Evolutionary conservation across 2,113 vertebrate species (phyloP).

Genomic region (Oncorhynchus masou): DNA sequence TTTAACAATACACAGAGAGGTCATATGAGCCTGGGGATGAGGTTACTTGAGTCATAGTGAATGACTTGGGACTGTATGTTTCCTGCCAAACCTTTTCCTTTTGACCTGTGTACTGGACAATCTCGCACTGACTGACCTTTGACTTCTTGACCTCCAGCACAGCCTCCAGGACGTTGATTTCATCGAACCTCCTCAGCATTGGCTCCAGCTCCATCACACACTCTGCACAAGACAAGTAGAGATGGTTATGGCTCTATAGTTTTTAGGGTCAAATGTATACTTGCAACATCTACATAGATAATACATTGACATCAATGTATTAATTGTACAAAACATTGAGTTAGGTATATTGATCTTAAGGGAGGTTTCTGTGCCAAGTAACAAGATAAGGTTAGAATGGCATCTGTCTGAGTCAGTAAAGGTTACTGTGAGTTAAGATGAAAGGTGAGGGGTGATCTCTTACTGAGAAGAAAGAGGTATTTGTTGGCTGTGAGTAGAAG

Average conservation of each 20-base stretch:
- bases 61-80: background rate
- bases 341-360: no score
- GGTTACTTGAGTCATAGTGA: background rate
- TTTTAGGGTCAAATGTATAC: no score
- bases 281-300: background rate
- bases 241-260: background rate
- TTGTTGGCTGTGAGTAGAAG: background rate
- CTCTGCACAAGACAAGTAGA: slow-evolving; percentile 59
- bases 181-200: slow-evolving; percentile 85
- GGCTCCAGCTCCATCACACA: slow-evolving; percentile 94
- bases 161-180: slow-evolving; percentile 87
- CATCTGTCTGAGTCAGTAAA: no score
- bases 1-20: background rate
- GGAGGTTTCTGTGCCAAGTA: no score
- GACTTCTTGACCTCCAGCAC: slow-evolving; percentile 87
- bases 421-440: no score
- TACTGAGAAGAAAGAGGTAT: no score
- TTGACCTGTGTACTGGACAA: no score
- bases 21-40: no score
- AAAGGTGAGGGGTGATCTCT: no score
- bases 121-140: slow-evolving; percentile 74
- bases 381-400: no score
- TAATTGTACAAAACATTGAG: no score
- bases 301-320: no score
- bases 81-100: background rate